Conservation (phyloP, 2,113 vertebrate species). For the Takifugu bimaculatus region DNA sequence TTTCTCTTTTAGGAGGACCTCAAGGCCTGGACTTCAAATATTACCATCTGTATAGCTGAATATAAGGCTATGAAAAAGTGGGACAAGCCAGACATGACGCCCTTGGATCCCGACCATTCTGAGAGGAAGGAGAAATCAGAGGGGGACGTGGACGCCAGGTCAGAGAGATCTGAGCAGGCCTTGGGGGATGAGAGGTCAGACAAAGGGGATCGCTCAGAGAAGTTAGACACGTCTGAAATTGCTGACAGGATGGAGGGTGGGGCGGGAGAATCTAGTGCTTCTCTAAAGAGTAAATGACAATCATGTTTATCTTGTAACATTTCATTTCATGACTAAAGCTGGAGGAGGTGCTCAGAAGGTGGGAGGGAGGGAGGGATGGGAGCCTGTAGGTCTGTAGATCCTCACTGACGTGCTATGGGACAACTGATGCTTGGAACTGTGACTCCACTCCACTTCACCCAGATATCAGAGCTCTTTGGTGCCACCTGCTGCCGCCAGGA, state of each 20-base stretch:
- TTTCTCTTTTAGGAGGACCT: conserved; percentile 67
- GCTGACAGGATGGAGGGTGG: conserved; percentile 69
- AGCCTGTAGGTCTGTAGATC: conserved; percentile 56
- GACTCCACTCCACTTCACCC: conserved; percentile 65
- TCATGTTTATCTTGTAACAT: conserved; percentile 42
- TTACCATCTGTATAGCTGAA: conserved; percentile 67
- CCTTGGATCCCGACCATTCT: conserved; percentile 72
- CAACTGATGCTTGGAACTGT: conserved; percentile 62
- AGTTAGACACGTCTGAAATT: conserved; percentile 74
- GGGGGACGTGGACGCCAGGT: conserved; percentile 69
- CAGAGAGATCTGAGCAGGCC: conserved; percentile 70
- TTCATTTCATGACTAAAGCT: conserved; percentile 46
- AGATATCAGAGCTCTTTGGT: conserved; percentile 65
- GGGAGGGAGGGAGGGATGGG: conserved; percentile 37
- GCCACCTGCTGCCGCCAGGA: conserved; percentile 64
- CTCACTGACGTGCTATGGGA: conserved; percentile 47
- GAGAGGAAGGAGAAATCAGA: conserved; percentile 76
- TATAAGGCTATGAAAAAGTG: conserved; percentile 66
- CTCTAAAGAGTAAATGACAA: conserved; percentile 77
- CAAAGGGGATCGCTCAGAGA: conserved; percentile 74
- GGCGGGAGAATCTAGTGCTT: conserved; percentile 75
- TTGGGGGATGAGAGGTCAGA: conserved; percentile 73
- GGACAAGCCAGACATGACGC: conserved; percentile 74
- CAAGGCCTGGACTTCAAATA: conserved; percentile 73
- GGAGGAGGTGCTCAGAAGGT: conserved; percentile 32